Evolutionary conservation across 2,113 vertebrate species (phyloP).

Genomic region (Clarias gariepinus): DNA sequence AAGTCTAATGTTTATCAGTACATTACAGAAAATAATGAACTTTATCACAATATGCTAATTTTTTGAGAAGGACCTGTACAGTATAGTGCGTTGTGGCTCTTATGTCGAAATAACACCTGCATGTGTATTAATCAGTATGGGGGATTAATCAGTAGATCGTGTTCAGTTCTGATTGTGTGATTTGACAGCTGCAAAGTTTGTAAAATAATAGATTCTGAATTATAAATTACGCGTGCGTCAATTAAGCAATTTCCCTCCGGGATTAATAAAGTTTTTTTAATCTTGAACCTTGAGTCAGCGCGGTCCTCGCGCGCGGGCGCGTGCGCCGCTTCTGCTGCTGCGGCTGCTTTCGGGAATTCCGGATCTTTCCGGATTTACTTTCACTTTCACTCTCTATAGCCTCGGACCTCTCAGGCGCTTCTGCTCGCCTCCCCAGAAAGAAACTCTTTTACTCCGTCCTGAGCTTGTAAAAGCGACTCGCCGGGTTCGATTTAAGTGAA

Average conservation of each 20-base stretch:
- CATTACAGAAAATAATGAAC: no score
- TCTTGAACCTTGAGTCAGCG: no score
- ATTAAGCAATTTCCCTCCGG: no score
- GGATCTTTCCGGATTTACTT: constrained; percentile 56
- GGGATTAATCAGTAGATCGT: not conserved
- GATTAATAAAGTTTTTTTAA: no score
- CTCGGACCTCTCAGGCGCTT: constrained; percentile 55
- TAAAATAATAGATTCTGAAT: not conserved
- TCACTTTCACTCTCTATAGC: constrained; percentile 74
- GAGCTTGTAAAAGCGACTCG: not conserved
- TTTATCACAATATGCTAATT: no score
- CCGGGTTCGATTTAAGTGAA: constrained; percentile 4
- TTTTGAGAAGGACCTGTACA: no score
- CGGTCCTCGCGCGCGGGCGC: no score
- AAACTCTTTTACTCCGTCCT: constrained; percentile 10
- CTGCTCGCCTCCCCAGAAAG: constrained; percentile 14
- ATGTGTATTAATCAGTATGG: not conserved
- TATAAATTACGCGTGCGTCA: no score
- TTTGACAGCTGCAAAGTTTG: not conserved
- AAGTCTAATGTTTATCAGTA: no score
- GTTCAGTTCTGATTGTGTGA: not conserved
- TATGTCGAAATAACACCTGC: not conserved
- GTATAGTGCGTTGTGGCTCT: not conserved
- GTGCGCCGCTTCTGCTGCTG: not conserved
- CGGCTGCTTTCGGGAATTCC: not conserved